A percentile compares a stretch with the other conserved stretches of the same genome.
These are phyloP conservation scores for Megalops cyprinoides DNA, from an alignment of 2,797 vertebrate species.

Conservation along the genomic window DNA sequence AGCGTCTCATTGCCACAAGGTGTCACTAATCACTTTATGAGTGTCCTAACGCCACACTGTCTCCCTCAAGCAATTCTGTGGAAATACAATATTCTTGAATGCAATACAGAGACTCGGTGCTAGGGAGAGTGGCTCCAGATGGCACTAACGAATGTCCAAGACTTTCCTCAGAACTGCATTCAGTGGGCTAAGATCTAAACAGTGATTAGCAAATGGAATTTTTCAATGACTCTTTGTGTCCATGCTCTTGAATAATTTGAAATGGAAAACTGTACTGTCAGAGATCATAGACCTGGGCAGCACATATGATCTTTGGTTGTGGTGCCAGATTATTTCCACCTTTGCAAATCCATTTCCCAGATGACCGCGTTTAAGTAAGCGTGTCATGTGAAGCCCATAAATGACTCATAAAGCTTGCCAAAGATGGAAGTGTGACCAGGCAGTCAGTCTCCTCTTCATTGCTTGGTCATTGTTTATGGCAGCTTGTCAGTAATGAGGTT, in stretches of 20 bases:
- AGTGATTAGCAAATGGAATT: conserved; percentile 29
- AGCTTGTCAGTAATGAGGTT: neutral
- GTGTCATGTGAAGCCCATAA: neutral
- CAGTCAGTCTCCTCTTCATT: neutral
- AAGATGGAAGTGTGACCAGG: neutral
- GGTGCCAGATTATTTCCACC: neutral
- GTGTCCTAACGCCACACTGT: neutral
- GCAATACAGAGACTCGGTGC: neutral
- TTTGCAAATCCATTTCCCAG: neutral
- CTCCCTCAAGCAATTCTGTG: neutral
- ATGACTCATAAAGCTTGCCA: neutral
- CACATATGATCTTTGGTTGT: neutral
- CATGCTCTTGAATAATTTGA: neutral
- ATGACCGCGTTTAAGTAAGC: neutral
- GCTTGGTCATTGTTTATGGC: neutral
- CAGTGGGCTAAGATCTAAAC: conserved; percentile 38
- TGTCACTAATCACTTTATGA: neutral
- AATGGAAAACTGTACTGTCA: neutral
- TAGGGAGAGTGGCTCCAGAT: neutral
- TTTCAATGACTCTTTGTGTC: neutral
- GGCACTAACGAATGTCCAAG: neutral
- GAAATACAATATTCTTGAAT: neutral
- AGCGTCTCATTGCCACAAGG: neutral
- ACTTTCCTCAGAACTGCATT: conserved; percentile 18
- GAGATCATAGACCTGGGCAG: neutral